These are phyloP conservation scores for Drosophila varians DNA, from an alignment of 1,140 invertebrate species.

Conservation along the genomic window DNA sequence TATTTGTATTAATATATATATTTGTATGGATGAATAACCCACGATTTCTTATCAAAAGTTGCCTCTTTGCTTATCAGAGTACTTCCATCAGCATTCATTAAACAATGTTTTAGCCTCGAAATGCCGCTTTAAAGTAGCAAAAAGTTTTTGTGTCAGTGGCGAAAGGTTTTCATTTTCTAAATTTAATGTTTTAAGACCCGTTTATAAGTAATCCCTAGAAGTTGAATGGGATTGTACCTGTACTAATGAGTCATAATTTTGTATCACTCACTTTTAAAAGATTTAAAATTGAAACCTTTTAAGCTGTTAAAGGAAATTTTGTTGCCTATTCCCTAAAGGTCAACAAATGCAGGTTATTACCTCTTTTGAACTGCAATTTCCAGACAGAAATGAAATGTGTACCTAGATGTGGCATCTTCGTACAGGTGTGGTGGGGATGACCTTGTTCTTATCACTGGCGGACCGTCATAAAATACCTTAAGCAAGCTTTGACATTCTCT, in stretches of 20 bases:
- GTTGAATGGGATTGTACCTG: no score
- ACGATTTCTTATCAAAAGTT: constrained; percentile 35
- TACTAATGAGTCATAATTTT: not conserved
- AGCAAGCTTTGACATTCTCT: constrained; percentile 1
- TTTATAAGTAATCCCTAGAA: not conserved
- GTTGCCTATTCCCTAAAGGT: not conserved
- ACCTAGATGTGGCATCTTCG: not conserved
- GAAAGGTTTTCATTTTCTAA: not conserved
- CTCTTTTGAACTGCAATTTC: not conserved
- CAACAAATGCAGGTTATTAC: not conserved
- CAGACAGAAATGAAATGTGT: not conserved
- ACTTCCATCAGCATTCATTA: constrained; percentile 26
- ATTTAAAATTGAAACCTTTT: not conserved
- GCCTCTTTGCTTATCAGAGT: constrained; percentile 38
- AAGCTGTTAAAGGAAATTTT: not conserved
- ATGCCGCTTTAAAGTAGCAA: not conserved
- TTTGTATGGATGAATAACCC: not conserved
- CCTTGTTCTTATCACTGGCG: constrained; percentile 15
- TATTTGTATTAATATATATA: not conserved
- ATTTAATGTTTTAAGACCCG: not conserved
- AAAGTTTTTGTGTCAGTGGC: no score
- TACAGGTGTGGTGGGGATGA: constrained; percentile 10
- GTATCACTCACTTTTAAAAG: not conserved
- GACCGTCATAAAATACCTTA: constrained; percentile 23
- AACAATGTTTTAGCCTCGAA: constrained; percentile 37